Conservation (phyloP, 2,888 invertebrate species). For the Ectobius pallidus region DNA sequence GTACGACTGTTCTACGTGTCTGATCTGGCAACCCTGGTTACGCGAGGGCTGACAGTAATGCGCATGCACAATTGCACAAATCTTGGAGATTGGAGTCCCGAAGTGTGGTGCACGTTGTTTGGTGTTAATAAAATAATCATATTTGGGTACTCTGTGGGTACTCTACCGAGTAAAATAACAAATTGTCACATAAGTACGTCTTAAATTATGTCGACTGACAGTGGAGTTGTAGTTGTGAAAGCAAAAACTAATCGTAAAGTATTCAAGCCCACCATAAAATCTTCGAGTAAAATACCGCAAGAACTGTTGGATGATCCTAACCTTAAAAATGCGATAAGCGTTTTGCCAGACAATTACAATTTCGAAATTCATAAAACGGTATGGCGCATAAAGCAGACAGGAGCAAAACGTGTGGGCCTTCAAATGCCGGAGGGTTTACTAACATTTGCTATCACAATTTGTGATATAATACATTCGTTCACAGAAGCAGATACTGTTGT, state of each 20-base stretch:
- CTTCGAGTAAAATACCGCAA: constrained; percentile 80
- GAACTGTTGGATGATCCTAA: constrained; percentile 76
- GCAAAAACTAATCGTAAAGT: constrained; percentile 82
- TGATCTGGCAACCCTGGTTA: too few relatives aligned
- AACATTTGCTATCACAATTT: constrained; percentile 89
- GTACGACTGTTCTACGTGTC: too few relatives aligned
- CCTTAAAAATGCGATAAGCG: constrained; percentile 72
- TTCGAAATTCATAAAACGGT: constrained; percentile 98
- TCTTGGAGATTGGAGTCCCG: too few relatives aligned
- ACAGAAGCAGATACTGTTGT: constrained; percentile 91
- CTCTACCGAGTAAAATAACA: too few relatives aligned
- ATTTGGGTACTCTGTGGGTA: too few relatives aligned
- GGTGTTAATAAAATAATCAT: too few relatives aligned
- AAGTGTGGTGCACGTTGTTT: too few relatives aligned
- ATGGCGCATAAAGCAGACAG: constrained; percentile 89
- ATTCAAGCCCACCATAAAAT: constrained; percentile 73
- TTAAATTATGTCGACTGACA: background rate
- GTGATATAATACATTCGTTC: constrained; percentile 90
- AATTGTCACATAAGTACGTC: too few relatives aligned
- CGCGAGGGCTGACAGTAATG: too few relatives aligned
- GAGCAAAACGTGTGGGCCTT: constrained; percentile 86
- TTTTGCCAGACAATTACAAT: constrained; percentile 92
- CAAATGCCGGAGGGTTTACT: constrained; percentile 97
- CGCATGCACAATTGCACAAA: too few relatives aligned
- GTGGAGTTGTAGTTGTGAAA: constrained; percentile 65